Evolutionary conservation across 2,888 invertebrate species (phyloP).

Genomic region (Troides helena): DNA sequence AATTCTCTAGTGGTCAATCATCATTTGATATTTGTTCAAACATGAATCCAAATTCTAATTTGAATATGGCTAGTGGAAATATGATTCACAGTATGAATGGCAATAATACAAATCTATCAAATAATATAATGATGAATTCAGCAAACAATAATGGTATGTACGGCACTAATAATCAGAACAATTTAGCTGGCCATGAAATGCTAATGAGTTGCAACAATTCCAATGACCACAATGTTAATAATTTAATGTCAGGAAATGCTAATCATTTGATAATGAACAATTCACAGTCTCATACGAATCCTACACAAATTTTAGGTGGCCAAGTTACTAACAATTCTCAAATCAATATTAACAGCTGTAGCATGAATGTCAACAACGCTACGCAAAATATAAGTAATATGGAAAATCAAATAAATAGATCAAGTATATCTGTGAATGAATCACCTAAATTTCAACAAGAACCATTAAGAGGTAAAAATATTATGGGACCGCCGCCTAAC

Average conservation of each 20-base stretch:
- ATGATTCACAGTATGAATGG: slow-evolving; percentile 68
- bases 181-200: slow-evolving; percentile 65
- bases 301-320: slow-evolving; percentile 57
- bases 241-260: slow-evolving; percentile 56
- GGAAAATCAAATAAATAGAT: slow-evolving; percentile 63
- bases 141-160: slow-evolving; percentile 62
- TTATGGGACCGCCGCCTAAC: slow-evolving; percentile 62
- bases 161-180: slow-evolving; percentile 55
- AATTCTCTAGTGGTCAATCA: slow-evolving; percentile 62
- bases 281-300: slow-evolving; percentile 56
- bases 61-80: slow-evolving; percentile 59
- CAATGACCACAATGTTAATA: slow-evolving; percentile 63
- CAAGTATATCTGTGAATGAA: slow-evolving; percentile 58
- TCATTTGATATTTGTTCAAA: slow-evolving; percentile 69
- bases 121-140: slow-evolving; percentile 68
- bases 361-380: slow-evolving; percentile 58
- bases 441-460: slow-evolving; percentile 66
- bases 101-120: slow-evolving; percentile 60
- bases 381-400: slow-evolving; percentile 58
- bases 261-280: slow-evolving; percentile 73
- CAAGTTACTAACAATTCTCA: slow-evolving; percentile 60
- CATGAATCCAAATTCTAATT: slow-evolving; percentile 57
- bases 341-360: slow-evolving; percentile 71
- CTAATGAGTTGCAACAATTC: slow-evolving; percentile 69
- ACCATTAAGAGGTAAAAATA: slow-evolving; percentile 64